Conservation (phyloP, 2,797 vertebrate genomes). For the Hirundo rustica region DNA sequence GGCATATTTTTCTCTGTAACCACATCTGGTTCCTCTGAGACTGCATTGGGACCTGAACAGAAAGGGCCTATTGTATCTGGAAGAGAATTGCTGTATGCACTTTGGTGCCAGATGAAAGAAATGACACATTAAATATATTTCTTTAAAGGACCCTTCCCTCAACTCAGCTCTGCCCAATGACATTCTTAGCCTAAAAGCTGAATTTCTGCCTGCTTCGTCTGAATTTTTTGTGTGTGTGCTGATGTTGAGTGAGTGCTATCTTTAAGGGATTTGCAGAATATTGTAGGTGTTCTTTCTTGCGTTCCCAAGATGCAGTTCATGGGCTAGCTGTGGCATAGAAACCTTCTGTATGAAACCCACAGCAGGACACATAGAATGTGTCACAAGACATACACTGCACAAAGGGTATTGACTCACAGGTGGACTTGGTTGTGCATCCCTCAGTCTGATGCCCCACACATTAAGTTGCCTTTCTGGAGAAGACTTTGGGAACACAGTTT, state of each 20-base stretch:
- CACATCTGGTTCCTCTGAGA: not conserved
- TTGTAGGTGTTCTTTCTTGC: not conserved
- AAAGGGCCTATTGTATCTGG: not conserved
- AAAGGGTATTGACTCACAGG: not conserved
- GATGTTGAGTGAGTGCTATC: not conserved
- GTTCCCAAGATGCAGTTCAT: not conserved
- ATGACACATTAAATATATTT: not conserved
- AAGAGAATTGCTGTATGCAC: not conserved
- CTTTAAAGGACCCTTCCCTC: not conserved
- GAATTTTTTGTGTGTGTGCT: not conserved
- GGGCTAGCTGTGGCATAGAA: not conserved
- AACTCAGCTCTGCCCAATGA: not conserved
- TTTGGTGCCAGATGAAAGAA: not conserved
- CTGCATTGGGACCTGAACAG: not conserved
- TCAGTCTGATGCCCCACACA: not conserved
- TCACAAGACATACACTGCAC: not conserved
- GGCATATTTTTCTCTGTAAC: not conserved
- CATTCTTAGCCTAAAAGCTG: not conserved
- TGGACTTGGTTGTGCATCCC: not conserved
- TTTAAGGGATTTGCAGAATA: not conserved
- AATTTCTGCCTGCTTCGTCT: not conserved
- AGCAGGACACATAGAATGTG: accelerated
- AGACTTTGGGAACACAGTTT: not conserved
- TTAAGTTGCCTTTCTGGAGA: not conserved
- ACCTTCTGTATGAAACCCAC: not conserved